phyloP scores from a whole-genome alignment of 2,888 invertebrate genomes.

The Trichogramma dendrolimi region DNA sequence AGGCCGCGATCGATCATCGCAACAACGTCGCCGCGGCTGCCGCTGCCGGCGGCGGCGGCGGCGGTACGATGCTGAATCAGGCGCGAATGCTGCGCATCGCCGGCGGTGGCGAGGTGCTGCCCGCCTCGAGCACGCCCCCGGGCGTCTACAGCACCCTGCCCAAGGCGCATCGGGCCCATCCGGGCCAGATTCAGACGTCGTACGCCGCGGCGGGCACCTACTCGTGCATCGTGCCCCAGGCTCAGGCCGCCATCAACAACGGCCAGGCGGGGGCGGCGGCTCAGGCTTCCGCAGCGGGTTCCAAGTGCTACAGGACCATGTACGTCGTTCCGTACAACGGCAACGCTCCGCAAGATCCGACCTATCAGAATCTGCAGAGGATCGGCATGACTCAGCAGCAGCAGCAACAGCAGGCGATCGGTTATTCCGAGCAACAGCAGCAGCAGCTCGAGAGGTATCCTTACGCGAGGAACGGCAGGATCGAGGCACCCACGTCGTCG shows the following conservation, averaged over 20 bases:
- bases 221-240: conserved; percentile 33
- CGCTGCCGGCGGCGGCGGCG: conserved; percentile 6
- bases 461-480: conserved; percentile 40
- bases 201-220: conserved; percentile 35
- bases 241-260: conserved; percentile 34
- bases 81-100: conserved; percentile 32
- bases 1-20: too few relatives aligned
- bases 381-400: conserved; percentile 43
- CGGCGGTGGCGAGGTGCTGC: conserved; percentile 3
- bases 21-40: conserved; percentile 8
- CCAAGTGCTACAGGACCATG: conserved; percentile 49
- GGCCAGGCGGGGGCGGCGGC: conserved; percentile 33
- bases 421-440: too few relatives aligned
- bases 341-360: conserved; percentile 44
- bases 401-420: conserved; percentile 40
- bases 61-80: conserved; percentile 13
- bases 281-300: conserved; percentile 29
- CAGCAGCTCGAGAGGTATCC: conserved; percentile 48
- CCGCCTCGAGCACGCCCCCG: conserved; percentile 4
- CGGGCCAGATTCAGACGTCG: conserved; percentile 25
- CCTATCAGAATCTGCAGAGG: conserved; percentile 49
- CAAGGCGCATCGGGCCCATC: conserved; percentile 25
- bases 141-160: conserved; percentile 39
- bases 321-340: conserved; percentile 50
- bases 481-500: conserved; percentile 27